These are phyloP conservation scores for Apamea crenata DNA, from an alignment of 2,888 invertebrate genomes.

Conservation along the genomic window DNA sequence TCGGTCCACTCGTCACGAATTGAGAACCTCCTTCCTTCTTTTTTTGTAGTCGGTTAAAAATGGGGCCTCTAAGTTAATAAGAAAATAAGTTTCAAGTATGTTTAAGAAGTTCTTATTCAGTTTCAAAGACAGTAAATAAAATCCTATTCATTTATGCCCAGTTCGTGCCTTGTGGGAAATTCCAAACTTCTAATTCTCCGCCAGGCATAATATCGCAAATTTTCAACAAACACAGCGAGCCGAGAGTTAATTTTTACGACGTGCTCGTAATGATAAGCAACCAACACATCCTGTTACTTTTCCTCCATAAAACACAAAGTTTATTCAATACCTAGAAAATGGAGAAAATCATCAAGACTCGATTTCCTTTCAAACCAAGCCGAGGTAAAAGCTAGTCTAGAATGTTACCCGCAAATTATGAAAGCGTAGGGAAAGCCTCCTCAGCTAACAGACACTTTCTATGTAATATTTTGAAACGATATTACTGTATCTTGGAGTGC, in stretches of 20 bases:
- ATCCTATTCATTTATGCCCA: background rate
- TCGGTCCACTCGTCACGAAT: too few relatives aligned
- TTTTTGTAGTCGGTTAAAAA: background rate
- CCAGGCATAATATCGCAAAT: background rate
- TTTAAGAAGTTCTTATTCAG: background rate
- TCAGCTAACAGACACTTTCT: conserved; percentile 35
- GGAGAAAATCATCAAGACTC: conserved; percentile 38
- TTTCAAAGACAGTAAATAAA: background rate
- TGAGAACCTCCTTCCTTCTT: background rate
- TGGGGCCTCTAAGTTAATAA: background rate
- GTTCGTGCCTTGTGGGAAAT: background rate
- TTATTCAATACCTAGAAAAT: conserved; percentile 47
- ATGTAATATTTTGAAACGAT: conserved; percentile 27
- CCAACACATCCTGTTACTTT: conserved; percentile 36
- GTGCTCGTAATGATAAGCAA: conserved; percentile 38
- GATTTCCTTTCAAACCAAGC: conserved; percentile 52
- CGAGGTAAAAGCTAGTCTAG: conserved; percentile 46
- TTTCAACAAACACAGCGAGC: background rate
- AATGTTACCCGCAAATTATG: conserved; percentile 50
- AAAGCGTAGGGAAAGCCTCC: conserved; percentile 58
- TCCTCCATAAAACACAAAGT: conserved; percentile 51
- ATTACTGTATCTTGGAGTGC: conserved; percentile 1
- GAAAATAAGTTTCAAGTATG: background rate
- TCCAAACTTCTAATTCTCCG: conserved; percentile 6
- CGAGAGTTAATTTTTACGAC: conserved; percentile 18